Evolutionary conservation across 2,797 vertebrate genomes (phyloP).

Genomic region (Malurus splendens): DNA sequence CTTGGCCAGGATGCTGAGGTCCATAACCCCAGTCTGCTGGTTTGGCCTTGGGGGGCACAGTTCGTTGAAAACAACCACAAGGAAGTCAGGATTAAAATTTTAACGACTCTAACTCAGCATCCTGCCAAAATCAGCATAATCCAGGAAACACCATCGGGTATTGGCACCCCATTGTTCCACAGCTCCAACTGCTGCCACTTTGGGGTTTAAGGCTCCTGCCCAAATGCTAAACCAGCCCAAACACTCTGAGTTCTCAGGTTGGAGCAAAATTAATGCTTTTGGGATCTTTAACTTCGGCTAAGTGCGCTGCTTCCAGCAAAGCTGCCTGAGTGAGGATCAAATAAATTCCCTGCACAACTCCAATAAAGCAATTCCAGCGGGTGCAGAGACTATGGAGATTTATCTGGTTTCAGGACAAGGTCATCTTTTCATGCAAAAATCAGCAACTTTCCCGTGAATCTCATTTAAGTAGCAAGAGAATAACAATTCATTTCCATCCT

Average conservation of each 20-base stretch:
- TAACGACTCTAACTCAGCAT: neutral
- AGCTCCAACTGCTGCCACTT: neutral
- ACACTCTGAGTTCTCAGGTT: neutral
- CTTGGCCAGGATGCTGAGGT: neutral
- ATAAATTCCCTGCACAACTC: neutral
- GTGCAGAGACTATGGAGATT: neutral
- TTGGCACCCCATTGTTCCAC: neutral
- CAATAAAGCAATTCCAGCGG: neutral
- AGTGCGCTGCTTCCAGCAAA: neutral
- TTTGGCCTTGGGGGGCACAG: neutral
- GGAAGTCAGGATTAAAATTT: neutral
- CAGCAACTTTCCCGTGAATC: constrained; percentile 41
- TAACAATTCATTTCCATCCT: constrained; percentile 13
- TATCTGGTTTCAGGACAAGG: constrained; percentile 27
- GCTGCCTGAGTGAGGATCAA: neutral
- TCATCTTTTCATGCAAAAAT: constrained; percentile 38
- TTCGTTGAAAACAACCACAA: neutral
- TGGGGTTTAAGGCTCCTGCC: neutral
- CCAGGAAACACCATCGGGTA: neutral
- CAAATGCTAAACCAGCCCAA: neutral
- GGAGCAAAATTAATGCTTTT: neutral
- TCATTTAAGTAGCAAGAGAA: constrained; percentile 18
- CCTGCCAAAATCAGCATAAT: neutral
- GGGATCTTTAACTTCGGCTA: neutral
- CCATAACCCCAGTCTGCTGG: neutral